Base-by-base conservation (phyloP, 2,113 vertebrate genomes). In the Astatoreochromis straeleni region DNA sequence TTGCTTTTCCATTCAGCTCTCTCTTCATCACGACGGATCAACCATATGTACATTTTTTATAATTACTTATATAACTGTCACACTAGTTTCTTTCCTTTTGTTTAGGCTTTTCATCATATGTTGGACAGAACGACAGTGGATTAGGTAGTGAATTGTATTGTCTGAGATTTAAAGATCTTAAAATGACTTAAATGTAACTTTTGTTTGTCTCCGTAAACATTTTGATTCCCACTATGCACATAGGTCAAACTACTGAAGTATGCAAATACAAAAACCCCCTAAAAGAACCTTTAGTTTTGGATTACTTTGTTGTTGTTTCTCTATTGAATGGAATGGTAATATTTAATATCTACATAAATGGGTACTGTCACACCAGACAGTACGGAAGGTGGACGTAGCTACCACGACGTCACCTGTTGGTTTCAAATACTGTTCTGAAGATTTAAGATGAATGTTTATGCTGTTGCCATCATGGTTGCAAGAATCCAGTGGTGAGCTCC, bases 261-360 rank as follows among this genome's bases (percentile, higher is more conserved):
- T 60, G 57, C 29, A 60, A 33, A 19, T 1, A 60, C 57, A 60
- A 60, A 60, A 31, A 31, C 3, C 0, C 1, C 19, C 33, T 38
- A 68, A 68, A 68, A 68, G 2, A 40, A 13, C n/a, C 11, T 40
- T 68, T 68, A 35, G 7, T 68, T 14, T 40, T 40, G 35, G 19
- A 13, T 24, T 68, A 4, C 11, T 40, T 68, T 68, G 63, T 68
- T 68, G 63, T 68, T 68, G 60, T 65, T 65, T 65, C 17, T n/a
- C 19, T 21, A 7, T 65, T 5, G 19, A n/a, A 65, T 65, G 60
- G 4, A 65, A n/a, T 65, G 60, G 17, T 65, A 35, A n/a, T 65
- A 63, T 63, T 63, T 63, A 60, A 60, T 60, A 33, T 60, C 57
- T 60, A 60, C 57, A 7, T 19, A 60, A 60, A 60, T 60, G 29